Conservation (phyloP, 2,113 vertebrate genomes). For the Larimichthys crocea region DNA sequence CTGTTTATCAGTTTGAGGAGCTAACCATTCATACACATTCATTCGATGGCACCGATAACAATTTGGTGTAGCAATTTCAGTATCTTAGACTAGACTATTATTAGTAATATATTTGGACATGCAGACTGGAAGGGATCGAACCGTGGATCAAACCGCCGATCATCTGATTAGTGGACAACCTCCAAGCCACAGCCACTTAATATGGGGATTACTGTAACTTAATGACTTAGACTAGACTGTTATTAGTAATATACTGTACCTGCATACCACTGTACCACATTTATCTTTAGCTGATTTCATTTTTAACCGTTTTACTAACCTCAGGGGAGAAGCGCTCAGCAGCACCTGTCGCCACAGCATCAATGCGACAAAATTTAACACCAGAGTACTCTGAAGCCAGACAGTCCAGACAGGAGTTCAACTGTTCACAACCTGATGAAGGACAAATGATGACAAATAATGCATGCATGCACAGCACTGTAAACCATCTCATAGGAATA, state of each 20-base stretch:
- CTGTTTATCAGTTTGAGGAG: too few relatives aligned
- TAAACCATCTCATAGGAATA: background rate
- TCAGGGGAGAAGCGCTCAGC: slow-evolving; percentile 90
- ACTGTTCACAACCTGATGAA: slow-evolving; percentile 84
- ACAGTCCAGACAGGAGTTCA: slow-evolving; percentile 90
- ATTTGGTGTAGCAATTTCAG: too few relatives aligned
- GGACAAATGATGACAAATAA: background rate
- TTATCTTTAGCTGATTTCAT: background rate
- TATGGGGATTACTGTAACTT: background rate
- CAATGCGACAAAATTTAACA: slow-evolving; percentile 94
- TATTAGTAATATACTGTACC: background rate
- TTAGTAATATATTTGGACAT: too few relatives aligned
- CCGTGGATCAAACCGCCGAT: too few relatives aligned
- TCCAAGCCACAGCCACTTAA: too few relatives aligned
- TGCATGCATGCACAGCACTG: background rate
- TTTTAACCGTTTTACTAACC: slow-evolving; percentile 67
- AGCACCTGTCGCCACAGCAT: slow-evolving; percentile 88
- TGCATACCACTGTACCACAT: background rate
- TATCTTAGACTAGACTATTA: too few relatives aligned
- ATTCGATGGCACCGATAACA: background rate
- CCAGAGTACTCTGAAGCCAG: slow-evolving; percentile 88
- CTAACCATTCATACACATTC: too few relatives aligned
- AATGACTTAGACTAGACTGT: background rate
- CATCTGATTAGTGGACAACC: too few relatives aligned
- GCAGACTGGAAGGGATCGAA: too few relatives aligned